Base-by-base conservation (phyloP, 30 jellyfish, hydroid and myxozoan genomes). In the Aurelia aurita complex sp. Pacific region DNA sequence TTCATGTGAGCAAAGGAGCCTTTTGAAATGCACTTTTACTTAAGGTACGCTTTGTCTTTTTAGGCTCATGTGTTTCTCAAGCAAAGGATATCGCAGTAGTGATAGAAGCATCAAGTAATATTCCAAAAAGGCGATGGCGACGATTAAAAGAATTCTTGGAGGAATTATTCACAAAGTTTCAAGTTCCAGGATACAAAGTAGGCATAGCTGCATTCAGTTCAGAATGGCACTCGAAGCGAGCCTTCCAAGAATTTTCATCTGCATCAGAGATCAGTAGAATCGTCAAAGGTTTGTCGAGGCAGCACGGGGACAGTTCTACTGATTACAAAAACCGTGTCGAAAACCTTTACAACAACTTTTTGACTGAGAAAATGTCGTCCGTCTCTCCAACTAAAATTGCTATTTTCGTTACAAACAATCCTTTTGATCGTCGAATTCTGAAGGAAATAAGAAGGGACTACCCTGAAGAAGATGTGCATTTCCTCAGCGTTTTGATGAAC, bases 361-460 rank as follows among this genome's bases (percentile, higher is more conserved):
- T 83, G 67, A 60, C 77, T 32, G 92, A 83, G 53, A 59, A 33
- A 61, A n/a, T 6, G 12, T 79, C 66, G 7, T 78, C 96, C 1
- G 17, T 77, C 29, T 87, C 90, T 5, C 86, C 90, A 6, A 68
- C 70, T 40, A 87, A 87, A 54, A 77, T 77, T 17, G 73, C 67
- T 52, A 80, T 87, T 17, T 35, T 87, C 14, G 16, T 87, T 1
- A 77, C 96, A 16, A 66, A 46, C 17, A 74, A 70, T 4, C 42
- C 60, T 10, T 70, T 87, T 36, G 85, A 87, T 61, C 57, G 73
- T 13, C 12, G 67, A 15, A 40, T 77, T 11, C 29, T 87, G 78
- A 57, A 57, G 42, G 18, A 6, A 8, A 4, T 77, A 46, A 1
- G 62, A 5, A 43, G 96, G 19, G 15, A 64, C 61, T 87, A 77